Conservation (phyloP, 2,888 invertebrate genomes). For the Periphyllus acericola region DNA sequence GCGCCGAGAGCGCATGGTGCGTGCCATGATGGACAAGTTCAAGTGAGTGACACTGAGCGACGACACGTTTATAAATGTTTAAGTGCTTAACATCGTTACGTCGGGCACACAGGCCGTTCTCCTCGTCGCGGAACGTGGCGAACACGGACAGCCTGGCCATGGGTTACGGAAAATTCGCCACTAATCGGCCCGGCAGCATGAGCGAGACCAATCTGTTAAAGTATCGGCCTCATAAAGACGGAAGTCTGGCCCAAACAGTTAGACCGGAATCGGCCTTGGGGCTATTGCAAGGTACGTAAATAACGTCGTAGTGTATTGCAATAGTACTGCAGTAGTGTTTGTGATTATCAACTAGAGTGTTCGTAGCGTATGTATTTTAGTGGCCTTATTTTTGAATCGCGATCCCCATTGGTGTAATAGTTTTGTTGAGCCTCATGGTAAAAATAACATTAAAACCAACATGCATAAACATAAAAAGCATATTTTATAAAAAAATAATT, state of each 20-base stretch:
- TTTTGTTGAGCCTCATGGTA: too few relatives aligned
- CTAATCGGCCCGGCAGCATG: slow-evolving; percentile 68
- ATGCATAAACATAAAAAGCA: too few relatives aligned
- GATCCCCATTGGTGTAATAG: too few relatives aligned
- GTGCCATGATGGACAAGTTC: slow-evolving; percentile 54
- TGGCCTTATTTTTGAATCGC: too few relatives aligned
- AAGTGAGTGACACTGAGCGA: not conserved
- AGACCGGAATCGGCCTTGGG: slow-evolving; percentile 69
- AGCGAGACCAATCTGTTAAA: slow-evolving; percentile 69
- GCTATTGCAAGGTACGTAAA: slow-evolving; percentile 67
- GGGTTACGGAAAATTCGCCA: slow-evolving; percentile 60
- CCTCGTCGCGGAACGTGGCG: slow-evolving; percentile 66
- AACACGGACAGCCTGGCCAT: slow-evolving; percentile 60
- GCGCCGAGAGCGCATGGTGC: slow-evolving; percentile 67
- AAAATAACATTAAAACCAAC: too few relatives aligned
- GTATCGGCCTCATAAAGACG: slow-evolving; percentile 64
- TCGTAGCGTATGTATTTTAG: not conserved
- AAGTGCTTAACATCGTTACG: not conserved
- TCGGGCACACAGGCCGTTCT: slow-evolving; percentile 66
- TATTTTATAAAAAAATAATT: too few relatives aligned
- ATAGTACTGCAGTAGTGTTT: too few relatives aligned
- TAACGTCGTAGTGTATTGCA: not conserved
- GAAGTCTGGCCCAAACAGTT: slow-evolving; percentile 66
- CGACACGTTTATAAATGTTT: not conserved
- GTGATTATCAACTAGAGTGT: not conserved